Evolutionary conservation across 2,888 invertebrate genomes (phyloP).

Genomic region (Schizaphis graminum): DNA sequence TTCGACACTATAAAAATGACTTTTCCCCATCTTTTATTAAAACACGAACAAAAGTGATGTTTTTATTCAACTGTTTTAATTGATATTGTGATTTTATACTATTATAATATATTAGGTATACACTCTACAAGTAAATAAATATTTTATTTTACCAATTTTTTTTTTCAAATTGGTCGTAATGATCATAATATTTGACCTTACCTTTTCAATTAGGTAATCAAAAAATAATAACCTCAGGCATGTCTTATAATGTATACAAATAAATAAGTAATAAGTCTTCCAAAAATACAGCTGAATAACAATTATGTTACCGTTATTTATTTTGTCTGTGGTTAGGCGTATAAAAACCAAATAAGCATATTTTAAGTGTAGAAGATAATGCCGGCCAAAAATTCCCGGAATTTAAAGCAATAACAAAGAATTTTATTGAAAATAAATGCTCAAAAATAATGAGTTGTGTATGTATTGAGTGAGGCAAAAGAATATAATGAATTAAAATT

Average conservation of each 20-base stretch:
- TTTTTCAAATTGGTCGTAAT: not conserved
- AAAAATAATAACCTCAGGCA: not conserved
- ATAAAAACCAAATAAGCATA: not conserved
- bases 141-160: not conserved
- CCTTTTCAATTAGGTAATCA: not conserved
- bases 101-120: not conserved
- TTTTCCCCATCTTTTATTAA: not conserved
- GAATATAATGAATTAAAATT: not conserved
- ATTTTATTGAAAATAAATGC: not conserved
- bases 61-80: not conserved
- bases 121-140: not conserved
- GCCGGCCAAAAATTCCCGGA: not conserved
- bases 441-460: not conserved
- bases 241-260: not conserved
- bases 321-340: not conserved
- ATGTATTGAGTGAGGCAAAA: too few relatives aligned
- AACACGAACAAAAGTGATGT: not conserved
- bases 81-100: not conserved
- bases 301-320: not conserved
- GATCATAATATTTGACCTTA: not conserved
- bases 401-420: not conserved
- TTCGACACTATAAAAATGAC: not conserved
- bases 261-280: not conserved
- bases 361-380: not conserved
- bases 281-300: not conserved